These are phyloP conservation scores for Pseudopipra pipra DNA, from an alignment of 2,113 vertebrate species.

Conservation along the genomic window DNA sequence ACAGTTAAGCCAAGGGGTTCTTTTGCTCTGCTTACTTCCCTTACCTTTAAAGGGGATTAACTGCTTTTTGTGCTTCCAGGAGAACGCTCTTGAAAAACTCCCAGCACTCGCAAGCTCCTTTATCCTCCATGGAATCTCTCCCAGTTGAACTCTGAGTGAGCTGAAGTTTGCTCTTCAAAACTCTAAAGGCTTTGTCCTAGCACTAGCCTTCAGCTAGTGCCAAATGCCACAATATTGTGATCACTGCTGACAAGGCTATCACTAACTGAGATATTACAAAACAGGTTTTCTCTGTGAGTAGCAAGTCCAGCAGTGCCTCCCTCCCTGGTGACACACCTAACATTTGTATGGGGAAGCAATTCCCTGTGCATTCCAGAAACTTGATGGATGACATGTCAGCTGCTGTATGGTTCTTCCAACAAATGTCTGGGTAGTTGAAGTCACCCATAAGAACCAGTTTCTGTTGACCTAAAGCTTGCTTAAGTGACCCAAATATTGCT, in stretches of 20 bases:
- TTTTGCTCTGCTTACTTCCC: neutral
- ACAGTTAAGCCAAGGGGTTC: neutral
- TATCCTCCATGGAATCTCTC: neutral
- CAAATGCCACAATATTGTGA: neutral
- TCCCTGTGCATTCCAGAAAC: neutral
- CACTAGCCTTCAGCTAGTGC: neutral
- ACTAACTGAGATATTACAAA: neutral
- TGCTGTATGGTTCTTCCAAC: neutral
- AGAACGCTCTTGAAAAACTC: neutral
- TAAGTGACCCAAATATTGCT: neutral
- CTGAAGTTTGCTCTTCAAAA: neutral
- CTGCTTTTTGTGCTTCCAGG: neutral
- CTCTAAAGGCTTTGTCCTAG: neutral
- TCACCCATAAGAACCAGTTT: neutral
- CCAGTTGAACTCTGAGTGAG: neutral
- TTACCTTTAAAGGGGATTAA: neutral
- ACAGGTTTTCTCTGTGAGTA: neutral
- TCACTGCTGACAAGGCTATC: neutral
- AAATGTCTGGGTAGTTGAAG: neutral
- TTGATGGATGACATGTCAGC: neutral
- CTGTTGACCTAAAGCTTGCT: neutral
- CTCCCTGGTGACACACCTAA: neutral
- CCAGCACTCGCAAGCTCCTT: neutral
- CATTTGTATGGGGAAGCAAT: neutral
- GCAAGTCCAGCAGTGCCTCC: neutral